Percentiles rank a stretch among this genome's conserved stretches.
These are phyloP conservation scores for Aphidius colemani DNA, from an alignment of 2,888 invertebrate species.

Conservation along the genomic window DNA sequence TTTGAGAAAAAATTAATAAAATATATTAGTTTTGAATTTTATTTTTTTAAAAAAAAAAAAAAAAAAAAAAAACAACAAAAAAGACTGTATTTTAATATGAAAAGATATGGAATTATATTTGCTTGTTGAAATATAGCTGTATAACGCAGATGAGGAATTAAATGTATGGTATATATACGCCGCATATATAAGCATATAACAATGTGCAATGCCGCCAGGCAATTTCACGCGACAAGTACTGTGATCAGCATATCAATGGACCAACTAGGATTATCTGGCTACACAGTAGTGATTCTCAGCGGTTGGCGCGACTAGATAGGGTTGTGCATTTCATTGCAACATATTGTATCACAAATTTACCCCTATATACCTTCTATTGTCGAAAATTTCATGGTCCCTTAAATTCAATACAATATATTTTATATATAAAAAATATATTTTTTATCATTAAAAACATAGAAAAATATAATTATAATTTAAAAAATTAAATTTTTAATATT, in stretches of 20 bases:
- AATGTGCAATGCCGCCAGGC: slow-evolving; percentile 55
- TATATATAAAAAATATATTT: too few relatives aligned
- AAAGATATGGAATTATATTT: too few relatives aligned
- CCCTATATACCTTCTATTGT: slow-evolving; percentile 14
- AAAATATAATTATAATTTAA: too few relatives aligned
- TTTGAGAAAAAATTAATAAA: too few relatives aligned
- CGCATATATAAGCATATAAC: slow-evolving; percentile 30
- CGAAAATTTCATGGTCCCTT: slow-evolving; percentile 12
- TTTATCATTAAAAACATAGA: too few relatives aligned
- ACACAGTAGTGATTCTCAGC: slow-evolving; percentile 53
- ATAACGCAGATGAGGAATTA: background rate
- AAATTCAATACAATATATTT: background rate
- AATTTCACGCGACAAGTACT: slow-evolving; percentile 61
- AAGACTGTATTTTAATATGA: too few relatives aligned
- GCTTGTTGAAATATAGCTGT: too few relatives aligned
- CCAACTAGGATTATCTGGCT: slow-evolving; percentile 56
- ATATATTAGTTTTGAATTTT: too few relatives aligned
- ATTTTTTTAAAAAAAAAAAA: too few relatives aligned
- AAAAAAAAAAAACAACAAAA: too few relatives aligned
- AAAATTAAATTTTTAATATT: too few relatives aligned
- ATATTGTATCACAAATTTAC: slow-evolving; percentile 20
- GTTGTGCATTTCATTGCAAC: slow-evolving; percentile 42
- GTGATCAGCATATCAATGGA: slow-evolving; percentile 60
- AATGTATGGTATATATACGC: slow-evolving; percentile 16
- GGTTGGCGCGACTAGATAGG: slow-evolving; percentile 59